Conservation (phyloP, 2,113 vertebrate genomes). For the Nanorana parkeri region DNA sequence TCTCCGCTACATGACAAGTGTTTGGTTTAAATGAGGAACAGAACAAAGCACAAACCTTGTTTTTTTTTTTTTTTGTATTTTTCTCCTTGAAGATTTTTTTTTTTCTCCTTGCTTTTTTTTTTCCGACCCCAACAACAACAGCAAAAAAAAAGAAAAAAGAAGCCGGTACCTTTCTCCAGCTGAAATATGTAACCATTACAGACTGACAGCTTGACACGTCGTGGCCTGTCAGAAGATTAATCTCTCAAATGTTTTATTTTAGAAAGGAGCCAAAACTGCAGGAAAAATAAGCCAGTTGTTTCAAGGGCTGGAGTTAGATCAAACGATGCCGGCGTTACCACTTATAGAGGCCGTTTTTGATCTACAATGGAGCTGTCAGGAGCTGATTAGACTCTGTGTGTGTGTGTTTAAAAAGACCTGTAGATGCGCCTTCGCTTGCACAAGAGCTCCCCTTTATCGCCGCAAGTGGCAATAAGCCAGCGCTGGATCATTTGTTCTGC, state of each 20-base stretch:
- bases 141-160: no score
- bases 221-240: conserved; percentile 93
- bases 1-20: conserved; percentile 87
- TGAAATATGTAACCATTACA: conserved; percentile 95
- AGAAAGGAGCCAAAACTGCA: conserved; percentile 87
- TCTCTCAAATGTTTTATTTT: conserved; percentile 92
- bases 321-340: conserved; percentile 87
- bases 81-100: conserved; percentile 4
- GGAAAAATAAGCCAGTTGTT: conserved; percentile 94
- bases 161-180: conserved; percentile 79
- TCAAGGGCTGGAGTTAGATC: conserved; percentile 90
- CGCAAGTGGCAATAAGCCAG: no score
- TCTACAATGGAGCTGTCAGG: conserved; percentile 90
- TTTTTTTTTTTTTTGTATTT: conserved; percentile 73
- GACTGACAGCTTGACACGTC: conserved; percentile 94
- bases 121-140: conserved; percentile 71
- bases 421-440: conserved; percentile 77
- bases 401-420: conserved; percentile 76
- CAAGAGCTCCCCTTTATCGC: conserved; percentile 64
- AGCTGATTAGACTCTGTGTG: conserved; percentile 85
- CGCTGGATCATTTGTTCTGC: no score
- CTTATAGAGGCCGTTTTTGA: conserved; percentile 87
- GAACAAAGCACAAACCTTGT: conserved; percentile 79
- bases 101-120: conserved; percentile 12
- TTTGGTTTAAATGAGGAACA: conserved; percentile 89